Base-by-base conservation (phyloP, 2,113 vertebrate species). In the Stegastes partitus region DNA sequence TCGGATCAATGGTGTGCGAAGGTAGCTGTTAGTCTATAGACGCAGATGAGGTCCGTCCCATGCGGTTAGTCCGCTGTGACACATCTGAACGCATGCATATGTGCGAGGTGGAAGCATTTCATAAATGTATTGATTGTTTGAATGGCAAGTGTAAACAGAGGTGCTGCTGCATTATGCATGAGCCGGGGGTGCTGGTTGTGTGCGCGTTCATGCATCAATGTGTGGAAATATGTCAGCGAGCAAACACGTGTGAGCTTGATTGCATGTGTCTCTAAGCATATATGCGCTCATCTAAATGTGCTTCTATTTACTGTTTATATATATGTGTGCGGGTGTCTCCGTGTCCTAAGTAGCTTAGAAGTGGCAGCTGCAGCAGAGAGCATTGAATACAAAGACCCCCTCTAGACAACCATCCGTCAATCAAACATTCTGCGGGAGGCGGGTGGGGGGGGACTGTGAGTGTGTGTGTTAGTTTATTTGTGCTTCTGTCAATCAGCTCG, bases 401-500 rank as follows among this genome's bases (percentile, higher is more conserved):
- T 73, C 70, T 34, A 44, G 74, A 82, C 74, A 87, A 66, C 68
- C 62, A 83, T 67, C 77, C 28, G 26, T 91, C 90, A 90, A 77
- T 91, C 87, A 90, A 77, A 77, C 34, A 0, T 79, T 79, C 85
- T 82, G 72, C 4, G 67, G 53, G n/a, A n/a, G n/a, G n/a, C n/a
- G n/a, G n/a, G n/a, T n/a, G n/a, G n/a, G n/a, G n/a, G 67, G 83
- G 67, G 56, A 8, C 54, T 37, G 37, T 44, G 22, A 39, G 22
- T 23, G 50, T 39, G 66, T 34, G 59, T 78, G 75, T 77, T 69
- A 34, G 63, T 80, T 85, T 83, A 77, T 87, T 83, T 66, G 89
- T 87, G 77, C 37, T 76, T 64, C 66, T 86, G 87, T 90, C 91
- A 90, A 68, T 91, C 88, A 84, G 55, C 57, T 25, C 10, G n/a